These are phyloP conservation scores for Folsomia candida DNA, from an alignment of 2,888 invertebrate species.

Conservation along the genomic window DNA sequence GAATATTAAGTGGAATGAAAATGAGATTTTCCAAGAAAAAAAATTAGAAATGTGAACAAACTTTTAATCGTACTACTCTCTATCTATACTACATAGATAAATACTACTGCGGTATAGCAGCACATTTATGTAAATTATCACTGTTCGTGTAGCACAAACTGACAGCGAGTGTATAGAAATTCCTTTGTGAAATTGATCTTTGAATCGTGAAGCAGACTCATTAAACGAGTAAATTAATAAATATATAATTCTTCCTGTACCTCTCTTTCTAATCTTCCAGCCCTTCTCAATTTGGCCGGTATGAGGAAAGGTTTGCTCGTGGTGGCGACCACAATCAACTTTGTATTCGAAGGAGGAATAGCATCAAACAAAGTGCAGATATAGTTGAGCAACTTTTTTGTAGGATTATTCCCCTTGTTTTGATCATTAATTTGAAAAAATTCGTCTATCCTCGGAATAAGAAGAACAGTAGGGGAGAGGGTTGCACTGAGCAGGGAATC, in stretches of 20 bases:
- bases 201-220: too few relatives aligned
- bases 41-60: too few relatives aligned
- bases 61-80: too few relatives aligned
- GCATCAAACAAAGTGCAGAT: slow-evolving; percentile 58
- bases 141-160: too few relatives aligned
- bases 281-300: slow-evolving; percentile 57
- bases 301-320: slow-evolving; percentile 58
- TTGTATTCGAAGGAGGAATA: slow-evolving; percentile 52
- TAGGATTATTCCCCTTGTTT: slow-evolving; percentile 50
- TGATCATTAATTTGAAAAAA: slow-evolving; percentile 3
- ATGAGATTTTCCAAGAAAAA: background rate
- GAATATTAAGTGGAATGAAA: background rate
- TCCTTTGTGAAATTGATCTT: too few relatives aligned
- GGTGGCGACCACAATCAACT: slow-evolving; percentile 59
- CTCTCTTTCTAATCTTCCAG: slow-evolving; percentile 61
- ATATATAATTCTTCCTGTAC: slow-evolving; percentile 53
- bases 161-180: too few relatives aligned
- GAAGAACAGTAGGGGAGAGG: slow-evolving; percentile 54
- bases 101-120: too few relatives aligned
- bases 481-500: slow-evolving; percentile 54
- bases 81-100: too few relatives aligned
- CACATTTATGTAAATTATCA: too few relatives aligned
- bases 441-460: slow-evolving; percentile 44
- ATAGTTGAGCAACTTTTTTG: slow-evolving; percentile 51
- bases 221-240: too few relatives aligned